These are phyloP conservation scores for Cynopterus brachyotis DNA, from an alignment of 2,113 vertebrate genomes.

Conservation along the genomic window DNA sequence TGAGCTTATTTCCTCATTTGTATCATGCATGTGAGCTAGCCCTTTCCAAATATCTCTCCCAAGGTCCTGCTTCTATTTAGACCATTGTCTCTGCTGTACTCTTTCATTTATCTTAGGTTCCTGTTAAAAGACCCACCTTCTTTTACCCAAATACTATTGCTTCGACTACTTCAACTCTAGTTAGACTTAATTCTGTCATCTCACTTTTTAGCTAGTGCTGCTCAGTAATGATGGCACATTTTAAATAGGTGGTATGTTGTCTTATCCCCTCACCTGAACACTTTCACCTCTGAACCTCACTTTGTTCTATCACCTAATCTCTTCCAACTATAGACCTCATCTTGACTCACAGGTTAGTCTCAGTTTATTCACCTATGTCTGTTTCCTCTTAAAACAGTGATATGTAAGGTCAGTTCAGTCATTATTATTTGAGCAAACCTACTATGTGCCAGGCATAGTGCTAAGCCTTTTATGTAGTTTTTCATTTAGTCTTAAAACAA, in stretches of 20 bases:
- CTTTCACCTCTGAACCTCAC: conserved; percentile 27
- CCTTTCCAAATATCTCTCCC: neutral
- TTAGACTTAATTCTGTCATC: neutral
- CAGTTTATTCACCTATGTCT: neutral
- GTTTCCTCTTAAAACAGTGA: conserved; percentile 8
- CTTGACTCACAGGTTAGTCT: neutral
- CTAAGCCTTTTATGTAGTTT: neutral
- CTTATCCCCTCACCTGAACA: conserved; percentile 1
- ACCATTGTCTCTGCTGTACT: neutral
- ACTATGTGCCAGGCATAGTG: neutral
- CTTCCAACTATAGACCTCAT: neutral
- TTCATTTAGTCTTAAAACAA: conserved; percentile 38
- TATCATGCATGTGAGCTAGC: neutral
- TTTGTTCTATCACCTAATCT: conserved; percentile 23
- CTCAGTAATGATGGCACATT: conserved; percentile 10
- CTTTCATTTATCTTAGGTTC: neutral
- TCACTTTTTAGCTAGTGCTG: conserved; percentile 36
- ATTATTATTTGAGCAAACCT: conserved; percentile 23
- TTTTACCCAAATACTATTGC: neutral
- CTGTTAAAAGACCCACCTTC: neutral
- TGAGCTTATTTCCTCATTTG: neutral
- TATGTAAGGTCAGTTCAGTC: neutral
- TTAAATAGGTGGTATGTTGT: conserved; percentile 32
- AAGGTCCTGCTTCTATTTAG: neutral
- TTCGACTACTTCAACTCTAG: neutral